A percentile compares a stretch with the other conserved stretches of the same genome.
Evolutionary conservation across 2,113 vertebrate species (phyloP).

Genomic region (Theristicus caerulescens): DNA sequence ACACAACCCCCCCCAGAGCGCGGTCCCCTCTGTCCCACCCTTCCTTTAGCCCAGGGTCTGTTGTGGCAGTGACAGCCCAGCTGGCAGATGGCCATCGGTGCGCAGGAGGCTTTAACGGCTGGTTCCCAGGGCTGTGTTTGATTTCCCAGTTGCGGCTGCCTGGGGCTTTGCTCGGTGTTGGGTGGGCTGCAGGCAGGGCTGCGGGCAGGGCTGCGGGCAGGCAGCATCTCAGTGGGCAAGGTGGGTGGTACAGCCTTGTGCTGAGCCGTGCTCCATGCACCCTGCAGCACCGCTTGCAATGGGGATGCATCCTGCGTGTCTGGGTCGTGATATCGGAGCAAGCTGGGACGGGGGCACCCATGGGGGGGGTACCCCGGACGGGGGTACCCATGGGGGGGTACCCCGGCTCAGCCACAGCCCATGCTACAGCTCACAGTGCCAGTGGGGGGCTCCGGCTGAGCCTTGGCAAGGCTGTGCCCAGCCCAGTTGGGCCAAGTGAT

Average conservation of each 20-base stretch:
- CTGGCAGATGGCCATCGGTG: background rate
- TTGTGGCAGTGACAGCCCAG: background rate
- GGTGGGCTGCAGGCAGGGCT: background rate
- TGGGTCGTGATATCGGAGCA: background rate
- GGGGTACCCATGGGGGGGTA: background rate
- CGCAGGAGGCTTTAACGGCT: background rate
- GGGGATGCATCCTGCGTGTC: rapidly evolving
- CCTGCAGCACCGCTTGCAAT: rapidly evolving
- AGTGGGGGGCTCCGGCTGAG: background rate
- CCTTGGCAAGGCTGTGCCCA: background rate
- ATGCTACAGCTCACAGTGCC: rapidly evolving
- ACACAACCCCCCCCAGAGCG: rapidly evolving
- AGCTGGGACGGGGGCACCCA: background rate
- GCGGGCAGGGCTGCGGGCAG: background rate
- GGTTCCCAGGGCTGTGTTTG: rapidly evolving
- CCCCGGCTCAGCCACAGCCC: too few species aligned
- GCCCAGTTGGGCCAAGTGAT: background rate
- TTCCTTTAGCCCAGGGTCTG: background rate
- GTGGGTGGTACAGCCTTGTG: background rate
- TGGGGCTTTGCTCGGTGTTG: rapidly evolving
- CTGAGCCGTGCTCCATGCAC: background rate
- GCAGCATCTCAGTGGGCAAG: background rate
- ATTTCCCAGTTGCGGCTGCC: background rate
- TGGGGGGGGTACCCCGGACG: too few species aligned
- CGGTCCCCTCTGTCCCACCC: background rate